Evolutionary conservation across 2,797 vertebrate species (phyloP).

Genomic region (Crocidura indochinensis): DNA sequence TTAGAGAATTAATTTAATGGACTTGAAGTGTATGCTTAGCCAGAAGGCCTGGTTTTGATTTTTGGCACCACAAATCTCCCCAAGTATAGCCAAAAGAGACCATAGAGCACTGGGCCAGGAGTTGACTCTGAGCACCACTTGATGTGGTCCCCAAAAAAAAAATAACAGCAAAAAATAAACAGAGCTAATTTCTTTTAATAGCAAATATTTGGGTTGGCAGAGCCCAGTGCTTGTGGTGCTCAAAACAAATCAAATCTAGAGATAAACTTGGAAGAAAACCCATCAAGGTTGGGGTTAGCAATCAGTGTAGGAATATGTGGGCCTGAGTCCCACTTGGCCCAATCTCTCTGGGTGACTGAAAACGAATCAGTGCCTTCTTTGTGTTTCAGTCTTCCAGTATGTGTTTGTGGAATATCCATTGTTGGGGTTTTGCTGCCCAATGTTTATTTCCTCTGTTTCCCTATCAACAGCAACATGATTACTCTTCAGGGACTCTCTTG

Average conservation of each 20-base stretch:
- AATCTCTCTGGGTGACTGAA: constrained; percentile 32
- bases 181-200: constrained; percentile 59
- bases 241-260: not conserved
- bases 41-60: too few relatives aligned
- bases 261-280: constrained; percentile 37
- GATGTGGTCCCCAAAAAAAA: constrained; percentile 1
- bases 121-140: not conserved
- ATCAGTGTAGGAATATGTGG: not conserved
- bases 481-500: not conserved
- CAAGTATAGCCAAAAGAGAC: too few relatives aligned
- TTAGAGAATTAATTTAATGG: too few relatives aligned
- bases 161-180: constrained; percentile 55
- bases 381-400: not conserved
- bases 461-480: not conserved
- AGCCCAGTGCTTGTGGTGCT: not conserved
- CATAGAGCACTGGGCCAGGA: too few relatives aligned
- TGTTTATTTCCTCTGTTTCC: constrained; percentile 30
- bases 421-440: not conserved
- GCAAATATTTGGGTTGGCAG: constrained; percentile 62
- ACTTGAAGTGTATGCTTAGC: too few relatives aligned
- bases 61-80: too few relatives aligned
- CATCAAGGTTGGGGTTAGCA: constrained; percentile 8
- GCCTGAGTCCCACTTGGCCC: not conserved
- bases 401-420: not conserved
- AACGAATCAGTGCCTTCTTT: constrained; percentile 39